Base-by-base conservation (phyloP, 2,797 vertebrate species). In the Muraenolepis orangiensis region DNA sequence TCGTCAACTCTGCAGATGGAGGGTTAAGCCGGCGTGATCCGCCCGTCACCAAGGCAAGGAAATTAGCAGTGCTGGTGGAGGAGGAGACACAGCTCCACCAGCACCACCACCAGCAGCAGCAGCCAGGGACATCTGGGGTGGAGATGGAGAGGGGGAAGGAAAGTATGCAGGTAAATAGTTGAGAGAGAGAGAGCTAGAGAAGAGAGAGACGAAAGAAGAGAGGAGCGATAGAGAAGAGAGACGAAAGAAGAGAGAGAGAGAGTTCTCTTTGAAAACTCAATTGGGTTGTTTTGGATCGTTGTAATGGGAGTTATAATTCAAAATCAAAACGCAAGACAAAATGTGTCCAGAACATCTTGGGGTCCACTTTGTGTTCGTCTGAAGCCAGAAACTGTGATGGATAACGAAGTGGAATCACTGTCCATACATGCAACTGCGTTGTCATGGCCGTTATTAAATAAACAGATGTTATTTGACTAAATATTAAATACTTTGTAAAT, bases 1-100 rank as follows among this genome's bases (percentile, higher is more conserved):
- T 86, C 85, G 85, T 74, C 80, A 84, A 89, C 90, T 88, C 86
- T 84, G 77, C 91, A 92, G 91, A 93, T 92, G 91, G 91, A 90
- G 84, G 84, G 75, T 85, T 91, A 89, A 94, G 90, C 90, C 87
- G 42, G 78, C 31, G 80, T 90, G 87, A 90, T 88, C 85, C 90
- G 6, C 92, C 87, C 75, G 84, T 76, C 57, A 34, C 81, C 82
- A 74, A 75, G 82, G 81, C 81, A 79, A 78, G 81, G 78, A 91
- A 89, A 91, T 91, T 80, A 88, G 83, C 78, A 76, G 83, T 64
- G 40, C 46, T 81, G 79, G 81, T 83, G 87, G 81, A 78, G 88
- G 87, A 85, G 40, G 40, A 12, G 40, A 42, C n/a, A n/a, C n/a
- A 42, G 40, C 14, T 12, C 40, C 12, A 14, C 13, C 12, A 42